Evolutionary conservation across 2,888 invertebrate species (phyloP), one percentile per base, ranked within the genome.

Genomic region (Synanthedon andrenaeformis): DNA sequence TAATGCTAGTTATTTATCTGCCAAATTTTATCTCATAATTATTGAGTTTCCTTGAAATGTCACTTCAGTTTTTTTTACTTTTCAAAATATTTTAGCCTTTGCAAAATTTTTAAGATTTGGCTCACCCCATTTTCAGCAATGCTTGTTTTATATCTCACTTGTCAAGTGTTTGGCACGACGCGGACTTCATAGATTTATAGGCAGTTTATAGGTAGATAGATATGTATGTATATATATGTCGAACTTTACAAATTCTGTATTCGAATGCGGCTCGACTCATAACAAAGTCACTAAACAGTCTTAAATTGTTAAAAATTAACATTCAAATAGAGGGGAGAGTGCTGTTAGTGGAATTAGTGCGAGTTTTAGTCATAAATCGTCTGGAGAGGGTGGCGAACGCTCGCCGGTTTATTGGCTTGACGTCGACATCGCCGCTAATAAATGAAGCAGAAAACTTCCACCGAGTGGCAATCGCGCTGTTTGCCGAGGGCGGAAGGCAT

Each of bases 401-500:
- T 70, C 71, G 74, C 62, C 77, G 72, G 73, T 81, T 80, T 84
- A 82, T 84, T 82, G 79, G 82, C 79, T 76, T 61, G 68, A 67
- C 73, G 77, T 77, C 79, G 79, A 79, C 84, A 78, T 79, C 76
- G 76, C 78, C 69, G 75, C 79, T 85, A 82, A 85, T 82, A 85
- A 85, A 86, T 84, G 85, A 84, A 86, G 79, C 82, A 80, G 85
- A 83, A 82, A 85, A 84, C 81, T 85, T 83, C 76, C 74, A 79
- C 77, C 71, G 75, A 64, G 62, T 72, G 76, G 74, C 23, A 73
- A 23, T 75, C 73, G 69, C 69, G 70, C 74, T 76, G 76, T 80
- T 79, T 76, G 76, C 72, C 66, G 72, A 70, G 69, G 67, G 70
- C 76, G 77, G 73, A 77, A 78, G 78, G 75, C 71, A 69, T 71